Evolutionary conservation across 2,113 vertebrate genomes (phyloP).

Genomic region (Pitta sordida): DNA sequence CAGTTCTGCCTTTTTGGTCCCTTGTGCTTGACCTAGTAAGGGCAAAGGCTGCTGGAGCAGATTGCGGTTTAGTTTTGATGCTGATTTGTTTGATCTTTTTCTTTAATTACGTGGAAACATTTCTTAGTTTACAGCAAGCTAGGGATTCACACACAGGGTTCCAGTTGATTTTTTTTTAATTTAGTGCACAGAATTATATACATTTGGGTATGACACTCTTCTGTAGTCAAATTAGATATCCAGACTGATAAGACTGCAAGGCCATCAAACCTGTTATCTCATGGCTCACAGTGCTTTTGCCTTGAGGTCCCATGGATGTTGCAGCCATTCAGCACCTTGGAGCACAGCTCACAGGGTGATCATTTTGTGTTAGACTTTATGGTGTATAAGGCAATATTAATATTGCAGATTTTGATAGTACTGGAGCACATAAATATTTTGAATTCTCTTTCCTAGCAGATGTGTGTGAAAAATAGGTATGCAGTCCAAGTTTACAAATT

Average conservation of each 20-base stretch:
- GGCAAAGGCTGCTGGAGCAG: slow-evolving; percentile 4
- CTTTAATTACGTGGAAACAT: not conserved
- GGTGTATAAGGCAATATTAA: not conserved
- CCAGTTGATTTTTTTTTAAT: not conserved
- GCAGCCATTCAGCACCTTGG: not conserved
- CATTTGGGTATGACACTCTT: slow-evolving; percentile 12
- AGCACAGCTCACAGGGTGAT: not conserved
- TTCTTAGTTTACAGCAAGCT: not conserved
- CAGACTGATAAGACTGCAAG: slow-evolving; percentile 41
- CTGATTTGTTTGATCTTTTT: not conserved
- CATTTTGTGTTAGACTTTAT: not conserved
- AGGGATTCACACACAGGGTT: not conserved
- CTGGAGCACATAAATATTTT: not conserved
- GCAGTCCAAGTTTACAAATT: not conserved
- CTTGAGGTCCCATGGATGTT: slow-evolving; percentile 10
- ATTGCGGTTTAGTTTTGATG: not conserved
- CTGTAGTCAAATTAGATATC: not conserved
- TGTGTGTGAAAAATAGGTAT: not conserved
- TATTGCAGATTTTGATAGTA: not conserved
- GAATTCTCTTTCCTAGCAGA: not conserved
- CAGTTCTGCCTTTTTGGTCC: not conserved
- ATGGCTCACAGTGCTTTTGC: not conserved
- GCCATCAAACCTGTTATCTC: slow-evolving; percentile 36
- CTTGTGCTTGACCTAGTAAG: not conserved
- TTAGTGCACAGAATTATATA: not conserved